Base-by-base conservation (phyloP, 1,140 invertebrate species). In the Thaumetopoea pityocampa region DNA sequence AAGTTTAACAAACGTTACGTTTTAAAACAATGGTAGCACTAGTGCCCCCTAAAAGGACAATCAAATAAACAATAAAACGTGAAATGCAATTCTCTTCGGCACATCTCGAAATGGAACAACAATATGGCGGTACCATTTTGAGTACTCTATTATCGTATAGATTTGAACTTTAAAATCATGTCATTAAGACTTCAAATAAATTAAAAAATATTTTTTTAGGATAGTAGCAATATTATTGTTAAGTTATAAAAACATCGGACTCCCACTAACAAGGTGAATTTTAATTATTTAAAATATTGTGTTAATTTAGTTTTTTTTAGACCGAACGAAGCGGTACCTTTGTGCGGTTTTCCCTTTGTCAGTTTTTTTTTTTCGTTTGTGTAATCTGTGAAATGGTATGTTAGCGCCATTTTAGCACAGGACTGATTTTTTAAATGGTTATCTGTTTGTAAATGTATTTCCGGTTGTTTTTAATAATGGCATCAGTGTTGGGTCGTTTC, bases 321-420 rank as follows among this genome's bases (percentile, higher is more conserved):
- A 14, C 10, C 20, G 37, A 40, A 46, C 23, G 51, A 43, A 44
- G 66, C 63, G 59, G 59, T 45, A 28, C 34, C 56, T 64, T 68
- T 64, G 43, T 27, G 35, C 32, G 41, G 37, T 15, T 27, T 12
- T n/a, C 0, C 17, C 37, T 41, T 41, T 41, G 41, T 26, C 15
- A 12, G 23, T 56, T 48, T 57, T 64, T 63, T 63, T 58, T 63
- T 51, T 44, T 42, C 24, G 51, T 66, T 66, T 62, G 58, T 67
- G 45, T 70, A 73, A 73, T 73, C 67, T 73, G 69, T 73, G 65
- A 73, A 73, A 73, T 73, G 65, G 57, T 52, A 65, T 70, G 64
- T 73, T 73, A 70, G 67, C 69, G 67, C 69, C 67, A 49, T 49
- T 45, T 34, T 44, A 38, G 43, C 32, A 34, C 12, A 27, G 36